phyloP scores from a whole-genome alignment of 1,140 invertebrate genomes.

The Lordiphosa collinella region DNA sequence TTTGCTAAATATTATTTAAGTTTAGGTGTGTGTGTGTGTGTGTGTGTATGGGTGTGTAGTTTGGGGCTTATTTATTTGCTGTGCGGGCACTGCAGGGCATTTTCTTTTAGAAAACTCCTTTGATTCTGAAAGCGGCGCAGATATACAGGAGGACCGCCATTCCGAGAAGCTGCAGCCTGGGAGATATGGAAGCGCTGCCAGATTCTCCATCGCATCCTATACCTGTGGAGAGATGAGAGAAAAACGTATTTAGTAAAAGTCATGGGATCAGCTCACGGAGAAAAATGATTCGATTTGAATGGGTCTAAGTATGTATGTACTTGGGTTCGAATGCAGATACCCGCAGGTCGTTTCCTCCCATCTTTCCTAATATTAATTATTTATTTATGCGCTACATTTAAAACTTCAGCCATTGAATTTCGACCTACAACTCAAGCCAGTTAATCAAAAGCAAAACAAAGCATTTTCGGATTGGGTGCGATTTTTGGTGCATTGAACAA shows the following conservation, averaged over 20 bases:
- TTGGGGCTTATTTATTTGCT: constrained; percentile 21
- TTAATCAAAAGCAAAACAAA: constrained; percentile 19
- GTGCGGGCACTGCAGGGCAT: constrained; percentile 27
- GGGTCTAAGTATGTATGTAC: not conserved
- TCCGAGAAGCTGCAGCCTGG: constrained; percentile 39
- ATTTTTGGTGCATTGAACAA: constrained; percentile 57
- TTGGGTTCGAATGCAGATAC: too few species aligned
- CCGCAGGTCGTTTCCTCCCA: too few species aligned
- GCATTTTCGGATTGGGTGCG: constrained; percentile 53
- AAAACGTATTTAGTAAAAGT: not conserved
- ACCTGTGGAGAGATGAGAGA: constrained; percentile 24
- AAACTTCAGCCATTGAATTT: not conserved
- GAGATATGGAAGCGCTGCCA: constrained; percentile 61
- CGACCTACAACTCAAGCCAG: constrained; percentile 11
- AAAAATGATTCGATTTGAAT: constrained; percentile 10
- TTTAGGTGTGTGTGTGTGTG: constrained; percentile 35
- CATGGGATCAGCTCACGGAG: too few species aligned
- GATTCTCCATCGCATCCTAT: constrained; percentile 45
- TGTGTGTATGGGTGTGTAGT: constrained; percentile 18
- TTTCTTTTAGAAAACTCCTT: constrained; percentile 71
- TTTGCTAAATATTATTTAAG: constrained; percentile 52
- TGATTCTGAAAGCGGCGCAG: constrained; percentile 36
- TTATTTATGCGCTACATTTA: constrained; percentile 6
- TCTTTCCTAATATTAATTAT: not conserved
- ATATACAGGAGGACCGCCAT: constrained; percentile 47